Evolutionary conservation across 1,140 invertebrate genomes (phyloP), one percentile per base, ranked within the genome.

Genomic region (Semibalanus balanoides): DNA sequence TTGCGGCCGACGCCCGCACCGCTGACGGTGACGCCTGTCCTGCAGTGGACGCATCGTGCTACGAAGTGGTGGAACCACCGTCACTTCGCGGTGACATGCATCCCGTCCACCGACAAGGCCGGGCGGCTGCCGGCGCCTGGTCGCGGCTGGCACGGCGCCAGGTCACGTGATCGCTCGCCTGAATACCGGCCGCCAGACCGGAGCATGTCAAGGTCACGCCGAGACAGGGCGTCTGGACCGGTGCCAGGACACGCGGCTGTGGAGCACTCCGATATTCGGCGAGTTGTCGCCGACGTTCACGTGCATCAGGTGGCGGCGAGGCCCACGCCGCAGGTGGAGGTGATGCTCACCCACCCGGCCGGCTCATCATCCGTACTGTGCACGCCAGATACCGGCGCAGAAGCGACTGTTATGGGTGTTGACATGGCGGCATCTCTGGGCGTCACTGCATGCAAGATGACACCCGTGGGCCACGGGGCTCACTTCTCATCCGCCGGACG

Each of bases 21-120:
- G 28, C 28, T 27, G 76, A 51, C 28, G n/a, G 31, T 5, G 29
- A 35, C 28, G 25, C 0, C 7, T 43, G 31, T 40, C 74, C 31
- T n/a, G 73, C 76, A 0, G 9, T 74, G 73, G 0, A 74, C 28
- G 31, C 40, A 28, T 64, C 30, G 14, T 74, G 73, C 29, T 35
- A 19, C 11, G 30, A 28, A 7, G n/a, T n/a, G 35, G 76, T 73
- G 64, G 76, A 3, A 51, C 30, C 25, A 7, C 11, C 3, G 72
- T 0, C n/a, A 77, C n/a, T 77, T 77, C 75, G 25, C 76, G 5
- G n/a, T 35, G 27, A 31, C 72, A 27, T 74, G 76, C 51, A n/a
- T 1, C 51, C 22, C 1, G 7, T 25, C 51, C 11, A 19, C 51
- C 11, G 51, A 7, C 51, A n/a, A 1, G 11, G 1, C 22, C 51